phyloP scores from a whole-genome alignment of 2,888 invertebrate species.

The Thymelicus acteon region DNA sequence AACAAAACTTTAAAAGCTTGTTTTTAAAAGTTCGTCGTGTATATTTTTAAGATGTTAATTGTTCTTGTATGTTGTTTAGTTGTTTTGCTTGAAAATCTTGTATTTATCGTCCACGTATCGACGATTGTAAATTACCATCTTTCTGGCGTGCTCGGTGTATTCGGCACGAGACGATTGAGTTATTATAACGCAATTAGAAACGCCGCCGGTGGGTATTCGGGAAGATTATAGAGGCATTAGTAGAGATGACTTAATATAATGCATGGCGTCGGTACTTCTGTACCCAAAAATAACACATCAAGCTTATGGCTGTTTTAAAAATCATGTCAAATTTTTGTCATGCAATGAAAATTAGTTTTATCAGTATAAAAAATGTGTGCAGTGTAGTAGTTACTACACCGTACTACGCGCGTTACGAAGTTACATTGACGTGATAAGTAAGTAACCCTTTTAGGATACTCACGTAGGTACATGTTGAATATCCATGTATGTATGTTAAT shows the following conservation, averaged over 20 bases:
- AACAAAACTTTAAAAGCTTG: no score
- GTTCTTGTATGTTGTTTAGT: no score
- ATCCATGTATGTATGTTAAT: no score
- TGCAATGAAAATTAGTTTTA: no score
- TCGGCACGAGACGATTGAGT: slow-evolving; percentile 69
- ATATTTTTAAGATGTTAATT: no score
- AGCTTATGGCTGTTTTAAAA: neutral
- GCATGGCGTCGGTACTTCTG: slow-evolving; percentile 10
- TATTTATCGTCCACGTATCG: slow-evolving; percentile 16
- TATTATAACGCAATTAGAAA: slow-evolving; percentile 74
- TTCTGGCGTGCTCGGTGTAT: slow-evolving; percentile 21
- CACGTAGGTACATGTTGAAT: no score
- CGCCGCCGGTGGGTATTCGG: slow-evolving; percentile 17
- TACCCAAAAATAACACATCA: slow-evolving; percentile 23
- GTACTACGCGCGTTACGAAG: no score
- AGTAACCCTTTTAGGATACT: no score
- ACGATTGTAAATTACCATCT: slow-evolving; percentile 22
- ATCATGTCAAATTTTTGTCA: neutral
- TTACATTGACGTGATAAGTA: no score
- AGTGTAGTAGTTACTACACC: no score
- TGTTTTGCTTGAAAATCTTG: neutral
- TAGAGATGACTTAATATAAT: slow-evolving; percentile 22
- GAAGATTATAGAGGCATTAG: slow-evolving; percentile 33
- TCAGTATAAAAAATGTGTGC: no score
- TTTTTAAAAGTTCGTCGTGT: no score